These are phyloP conservation scores for Oedothorax gibbosus DNA, from an alignment of 1,140 invertebrate genomes.

Conservation along the genomic window DNA sequence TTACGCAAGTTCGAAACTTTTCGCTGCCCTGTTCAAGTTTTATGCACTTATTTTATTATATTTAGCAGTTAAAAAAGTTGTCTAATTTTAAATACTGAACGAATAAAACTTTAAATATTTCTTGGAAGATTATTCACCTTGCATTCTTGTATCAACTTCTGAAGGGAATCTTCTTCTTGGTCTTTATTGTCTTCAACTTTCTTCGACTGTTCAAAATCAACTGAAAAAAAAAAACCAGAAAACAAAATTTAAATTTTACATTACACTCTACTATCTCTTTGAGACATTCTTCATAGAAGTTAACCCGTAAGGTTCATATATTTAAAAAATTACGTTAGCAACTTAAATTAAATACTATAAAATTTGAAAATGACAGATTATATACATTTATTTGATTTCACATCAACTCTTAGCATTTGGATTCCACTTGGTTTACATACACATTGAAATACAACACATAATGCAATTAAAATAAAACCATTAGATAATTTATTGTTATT, in stretches of 20 bases:
- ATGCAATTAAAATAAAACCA: too few relatives aligned
- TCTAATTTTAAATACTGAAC: not conserved
- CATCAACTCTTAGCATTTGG: too few relatives aligned
- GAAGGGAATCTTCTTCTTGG: constrained; percentile 17
- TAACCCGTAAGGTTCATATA: too few relatives aligned
- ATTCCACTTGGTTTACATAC: too few relatives aligned
- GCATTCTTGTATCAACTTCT: constrained; percentile 45
- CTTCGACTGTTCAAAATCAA: constrained; percentile 24
- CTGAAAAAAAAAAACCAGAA: constrained; percentile 2
- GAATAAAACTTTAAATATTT: not conserved
- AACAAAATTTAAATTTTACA: not conserved
- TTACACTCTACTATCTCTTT: too few relatives aligned
- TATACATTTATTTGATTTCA: too few relatives aligned
- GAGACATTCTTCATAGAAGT: too few relatives aligned
- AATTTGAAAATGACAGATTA: too few relatives aligned
- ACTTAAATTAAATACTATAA: too few relatives aligned
- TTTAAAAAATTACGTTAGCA: too few relatives aligned
- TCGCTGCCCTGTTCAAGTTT: not conserved
- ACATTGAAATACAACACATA: too few relatives aligned
- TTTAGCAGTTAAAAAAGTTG: not conserved
- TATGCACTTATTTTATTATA: not conserved
- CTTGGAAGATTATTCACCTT: constrained; percentile 8
- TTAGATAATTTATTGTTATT: too few relatives aligned
- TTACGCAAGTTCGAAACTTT: not conserved
- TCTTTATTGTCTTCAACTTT: constrained; percentile 6